phyloP scores from a whole-genome alignment of 2,113 vertebrate species.

The Rhinolophus ferrumequinum region DNA sequence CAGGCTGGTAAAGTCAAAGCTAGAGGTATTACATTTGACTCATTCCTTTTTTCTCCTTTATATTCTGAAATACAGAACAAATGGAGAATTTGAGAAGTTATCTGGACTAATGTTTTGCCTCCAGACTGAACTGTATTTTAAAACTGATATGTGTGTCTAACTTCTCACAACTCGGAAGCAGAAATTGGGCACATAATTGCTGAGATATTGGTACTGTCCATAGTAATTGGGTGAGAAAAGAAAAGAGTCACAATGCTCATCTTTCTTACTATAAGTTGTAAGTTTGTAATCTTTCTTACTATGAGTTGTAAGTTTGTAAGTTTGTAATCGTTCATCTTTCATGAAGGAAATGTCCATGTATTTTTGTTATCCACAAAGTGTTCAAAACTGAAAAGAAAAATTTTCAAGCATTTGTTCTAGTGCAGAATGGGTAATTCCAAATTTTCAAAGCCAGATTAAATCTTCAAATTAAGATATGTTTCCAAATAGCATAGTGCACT shows the following conservation, averaged over 20 bases:
- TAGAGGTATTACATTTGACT: neutral
- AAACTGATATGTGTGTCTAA: neutral
- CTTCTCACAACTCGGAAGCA: neutral
- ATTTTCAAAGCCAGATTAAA: constrained; percentile 20
- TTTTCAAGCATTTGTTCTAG: neutral
- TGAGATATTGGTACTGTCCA: neutral
- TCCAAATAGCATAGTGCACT: neutral
- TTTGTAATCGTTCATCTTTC: constrained; percentile 38
- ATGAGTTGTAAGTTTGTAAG: neutral
- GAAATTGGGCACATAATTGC: neutral
- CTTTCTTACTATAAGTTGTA: neutral
- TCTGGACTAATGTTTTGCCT: neutral
- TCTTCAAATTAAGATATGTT: constrained; percentile 5
- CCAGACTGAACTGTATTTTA: neutral
- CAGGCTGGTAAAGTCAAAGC: neutral
- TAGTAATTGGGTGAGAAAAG: neutral
- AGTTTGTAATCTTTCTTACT: no score
- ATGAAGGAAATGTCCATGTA: neutral
- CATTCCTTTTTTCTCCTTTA: neutral
- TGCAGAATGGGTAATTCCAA: neutral
- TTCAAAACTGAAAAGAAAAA: neutral
- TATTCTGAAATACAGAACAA: neutral
- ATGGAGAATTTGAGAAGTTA: neutral
- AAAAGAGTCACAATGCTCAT: neutral
- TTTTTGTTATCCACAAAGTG: neutral